Evolutionary conservation across 1,140 invertebrate genomes (phyloP).

Genomic region (Drosophila fuyamai): DNA sequence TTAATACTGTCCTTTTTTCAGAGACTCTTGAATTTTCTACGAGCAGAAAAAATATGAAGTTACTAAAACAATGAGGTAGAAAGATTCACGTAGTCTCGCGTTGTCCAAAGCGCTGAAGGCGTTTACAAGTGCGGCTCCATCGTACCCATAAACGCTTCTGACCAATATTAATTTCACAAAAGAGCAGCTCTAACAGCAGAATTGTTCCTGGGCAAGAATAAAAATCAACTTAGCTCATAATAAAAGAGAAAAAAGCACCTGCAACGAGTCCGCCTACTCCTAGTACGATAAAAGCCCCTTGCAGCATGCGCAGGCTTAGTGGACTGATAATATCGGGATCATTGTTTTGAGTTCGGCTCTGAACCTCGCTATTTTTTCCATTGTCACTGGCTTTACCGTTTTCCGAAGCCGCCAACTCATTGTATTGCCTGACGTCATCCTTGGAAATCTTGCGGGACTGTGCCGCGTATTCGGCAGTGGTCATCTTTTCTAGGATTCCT

Average conservation of each 20-base stretch:
- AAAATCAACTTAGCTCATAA: too few species aligned
- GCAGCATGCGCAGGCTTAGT: slow-evolving; percentile 88
- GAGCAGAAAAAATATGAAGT: too few species aligned
- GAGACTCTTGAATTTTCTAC: too few species aligned
- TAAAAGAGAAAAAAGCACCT: slow-evolving; percentile 32
- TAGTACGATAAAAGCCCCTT: slow-evolving; percentile 88
- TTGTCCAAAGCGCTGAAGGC: too few species aligned
- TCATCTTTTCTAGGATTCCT: slow-evolving; percentile 90
- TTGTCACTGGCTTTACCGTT: slow-evolving; percentile 55
- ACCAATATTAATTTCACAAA: neutral
- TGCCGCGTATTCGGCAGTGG: slow-evolving; percentile 89
- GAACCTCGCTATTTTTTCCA: slow-evolving; percentile 33
- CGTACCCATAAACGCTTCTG: too few species aligned
- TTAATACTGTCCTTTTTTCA: too few species aligned
- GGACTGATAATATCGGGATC: slow-evolving; percentile 85
- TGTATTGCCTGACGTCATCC: slow-evolving; percentile 64
- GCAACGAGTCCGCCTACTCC: slow-evolving; percentile 85
- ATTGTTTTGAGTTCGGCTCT: slow-evolving; percentile 17
- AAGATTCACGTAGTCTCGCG: too few species aligned
- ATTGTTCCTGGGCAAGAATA: neutral
- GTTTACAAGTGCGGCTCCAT: too few species aligned
- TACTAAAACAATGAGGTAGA: too few species aligned
- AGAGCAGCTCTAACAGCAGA: neutral
- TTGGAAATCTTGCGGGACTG: slow-evolving; percentile 85
- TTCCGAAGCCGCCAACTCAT: slow-evolving; percentile 44